A percentile compares a stretch with the other conserved stretches of the same genome.
These are phyloP conservation scores for Cephus runcator DNA, from an alignment of 2,888 invertebrate genomes.

Conservation along the genomic window DNA sequence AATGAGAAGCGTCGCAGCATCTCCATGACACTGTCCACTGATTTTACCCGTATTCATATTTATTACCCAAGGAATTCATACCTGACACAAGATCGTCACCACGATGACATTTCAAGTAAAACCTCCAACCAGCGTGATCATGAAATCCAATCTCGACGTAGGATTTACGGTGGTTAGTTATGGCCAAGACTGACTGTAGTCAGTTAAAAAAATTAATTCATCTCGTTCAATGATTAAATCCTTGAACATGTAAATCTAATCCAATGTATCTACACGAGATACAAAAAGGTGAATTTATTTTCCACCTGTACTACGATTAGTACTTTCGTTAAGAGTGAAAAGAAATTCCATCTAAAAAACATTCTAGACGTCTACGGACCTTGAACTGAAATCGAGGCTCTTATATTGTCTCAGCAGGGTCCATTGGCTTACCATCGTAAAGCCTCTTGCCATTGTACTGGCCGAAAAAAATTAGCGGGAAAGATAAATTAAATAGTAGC, in stretches of 20 bases:
- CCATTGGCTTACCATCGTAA: background rate
- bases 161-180: background rate
- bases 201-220: background rate
- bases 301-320: slow-evolving; percentile 27
- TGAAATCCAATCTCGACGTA: background rate
- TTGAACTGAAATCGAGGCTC: slow-evolving; percentile 34
- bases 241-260: slow-evolving; percentile 29
- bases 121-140: background rate
- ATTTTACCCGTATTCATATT: background rate
- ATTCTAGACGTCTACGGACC: slow-evolving; percentile 34
- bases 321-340: slow-evolving; percentile 29
- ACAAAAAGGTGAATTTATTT: background rate
- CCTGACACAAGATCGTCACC: background rate
- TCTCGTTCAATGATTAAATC: slow-evolving; percentile 9
- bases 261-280: background rate
- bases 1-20: background rate
- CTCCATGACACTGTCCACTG: slow-evolving; percentile 27
- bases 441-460: background rate
- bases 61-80: background rate
- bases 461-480: background rate
- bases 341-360: slow-evolving; percentile 28
- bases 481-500: background rate
- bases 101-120: background rate
- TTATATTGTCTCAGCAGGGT: background rate
- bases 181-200: background rate